Percentiles rank a stretch among this genome's conserved stretches.
Evolutionary conservation across 2,113 vertebrate species (phyloP).

Genomic region (Semnornis frantzii): DNA sequence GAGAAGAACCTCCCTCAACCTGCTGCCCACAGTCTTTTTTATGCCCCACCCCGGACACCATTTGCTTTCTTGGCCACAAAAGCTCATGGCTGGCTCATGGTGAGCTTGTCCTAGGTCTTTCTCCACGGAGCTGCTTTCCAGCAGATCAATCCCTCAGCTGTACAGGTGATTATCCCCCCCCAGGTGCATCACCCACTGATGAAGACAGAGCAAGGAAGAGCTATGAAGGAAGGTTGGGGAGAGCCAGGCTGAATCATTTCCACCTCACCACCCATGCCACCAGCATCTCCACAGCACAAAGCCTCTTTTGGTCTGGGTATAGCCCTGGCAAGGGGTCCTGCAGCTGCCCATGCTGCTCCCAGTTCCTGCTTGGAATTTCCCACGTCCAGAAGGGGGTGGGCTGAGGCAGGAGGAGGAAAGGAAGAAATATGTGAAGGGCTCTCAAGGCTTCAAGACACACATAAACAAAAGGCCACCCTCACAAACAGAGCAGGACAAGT

Average conservation of each 20-base stretch:
- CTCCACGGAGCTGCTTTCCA: no score
- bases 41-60: no score
- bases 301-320: background rate
- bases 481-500: background rate
- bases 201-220: background rate
- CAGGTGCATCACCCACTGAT: background rate
- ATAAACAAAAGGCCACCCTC: background rate
- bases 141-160: no score
- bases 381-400: background rate
- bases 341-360: accelerated
- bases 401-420: background rate
- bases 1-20: no score
- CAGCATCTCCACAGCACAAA: background rate
- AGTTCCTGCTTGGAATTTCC: background rate
- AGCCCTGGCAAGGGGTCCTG: background rate
- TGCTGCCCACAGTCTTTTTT: no score
- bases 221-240: accelerated
- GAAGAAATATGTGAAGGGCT: background rate
- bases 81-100: no score
- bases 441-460: background rate
- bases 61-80: no score
- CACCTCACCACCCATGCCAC: accelerated
- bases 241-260: background rate
- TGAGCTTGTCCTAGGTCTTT: no score
- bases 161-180: no score